phyloP scores from a whole-genome alignment of 2,888 invertebrate genomes.

The Podabrus alpinus region DNA sequence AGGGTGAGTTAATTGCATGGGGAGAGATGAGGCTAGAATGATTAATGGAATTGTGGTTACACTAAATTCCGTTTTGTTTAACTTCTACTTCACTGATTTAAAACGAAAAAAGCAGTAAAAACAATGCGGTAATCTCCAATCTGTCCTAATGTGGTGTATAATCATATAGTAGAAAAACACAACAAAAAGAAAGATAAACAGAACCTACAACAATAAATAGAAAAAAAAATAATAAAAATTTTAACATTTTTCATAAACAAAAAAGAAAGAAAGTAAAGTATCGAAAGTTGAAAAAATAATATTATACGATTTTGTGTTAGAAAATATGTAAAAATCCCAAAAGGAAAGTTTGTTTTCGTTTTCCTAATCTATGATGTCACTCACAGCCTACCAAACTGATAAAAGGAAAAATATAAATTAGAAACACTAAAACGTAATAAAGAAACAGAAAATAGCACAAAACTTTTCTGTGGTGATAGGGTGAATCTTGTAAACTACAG shows the following conservation, averaged over 20 bases:
- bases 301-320: neutral
- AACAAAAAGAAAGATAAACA: neutral
- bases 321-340: neutral
- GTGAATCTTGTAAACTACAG: neutral
- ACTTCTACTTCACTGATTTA: neutral
- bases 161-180: neutral
- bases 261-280: neutral
- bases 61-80: neutral
- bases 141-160: neutral
- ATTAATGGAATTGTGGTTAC: neutral
- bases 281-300: neutral
- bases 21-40: neutral
- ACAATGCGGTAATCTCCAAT: neutral
- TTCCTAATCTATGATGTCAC: no score
- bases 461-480: neutral
- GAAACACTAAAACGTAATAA: neutral
- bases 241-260: neutral
- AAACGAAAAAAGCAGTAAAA: neutral
- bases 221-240: neutral
- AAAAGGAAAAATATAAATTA: neutral
- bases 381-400: neutral
- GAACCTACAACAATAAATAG: no score
- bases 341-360: neutral
- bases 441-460: neutral
- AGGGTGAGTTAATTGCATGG: neutral